phyloP scores from a whole-genome alignment of 2,797 vertebrate species.

The Rhinatrema bivittatum region DNA sequence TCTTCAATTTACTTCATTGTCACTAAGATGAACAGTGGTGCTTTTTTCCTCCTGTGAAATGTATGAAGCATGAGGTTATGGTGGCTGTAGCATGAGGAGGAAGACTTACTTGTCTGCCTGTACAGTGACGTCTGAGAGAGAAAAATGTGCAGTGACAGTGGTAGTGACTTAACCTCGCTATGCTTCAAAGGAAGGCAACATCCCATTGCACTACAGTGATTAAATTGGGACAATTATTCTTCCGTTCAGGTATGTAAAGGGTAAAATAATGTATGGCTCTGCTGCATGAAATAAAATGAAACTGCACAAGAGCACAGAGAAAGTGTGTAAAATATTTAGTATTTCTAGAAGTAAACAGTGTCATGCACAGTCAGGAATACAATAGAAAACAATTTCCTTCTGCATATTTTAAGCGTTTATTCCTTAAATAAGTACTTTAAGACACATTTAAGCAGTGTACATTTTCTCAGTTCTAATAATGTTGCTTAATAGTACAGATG shows the following conservation, averaged over 20 bases:
- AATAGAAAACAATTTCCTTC: no score
- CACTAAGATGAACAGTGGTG: background rate
- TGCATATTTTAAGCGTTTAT: no score
- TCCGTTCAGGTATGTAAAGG: background rate
- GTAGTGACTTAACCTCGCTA: constrained; percentile 7
- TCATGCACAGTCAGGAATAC: no score
- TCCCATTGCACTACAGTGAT: constrained; percentile 14
- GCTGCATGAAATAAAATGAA: background rate
- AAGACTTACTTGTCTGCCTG: constrained; percentile 1
- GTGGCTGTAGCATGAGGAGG: background rate
- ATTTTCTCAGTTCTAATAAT: no score
- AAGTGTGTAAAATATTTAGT: fast-evolving
- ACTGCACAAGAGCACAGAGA: fast-evolving
- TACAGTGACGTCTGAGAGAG: constrained; percentile 4
- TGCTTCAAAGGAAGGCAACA: constrained; percentile 4
- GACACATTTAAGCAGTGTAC: no score
- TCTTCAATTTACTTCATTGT: constrained; percentile 7
- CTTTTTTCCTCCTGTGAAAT: background rate
- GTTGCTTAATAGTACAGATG: constrained; percentile 28
- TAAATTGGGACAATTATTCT: background rate
- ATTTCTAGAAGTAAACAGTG: fast-evolving
- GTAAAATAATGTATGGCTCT: constrained; percentile 1
- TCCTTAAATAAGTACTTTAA: no score
- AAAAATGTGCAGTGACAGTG: constrained; percentile 3
- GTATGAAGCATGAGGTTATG: constrained; percentile 7